These are phyloP conservation scores for Sebastes hubbsi DNA, from an alignment of 2,797 vertebrate species.

Conservation along the genomic window DNA sequence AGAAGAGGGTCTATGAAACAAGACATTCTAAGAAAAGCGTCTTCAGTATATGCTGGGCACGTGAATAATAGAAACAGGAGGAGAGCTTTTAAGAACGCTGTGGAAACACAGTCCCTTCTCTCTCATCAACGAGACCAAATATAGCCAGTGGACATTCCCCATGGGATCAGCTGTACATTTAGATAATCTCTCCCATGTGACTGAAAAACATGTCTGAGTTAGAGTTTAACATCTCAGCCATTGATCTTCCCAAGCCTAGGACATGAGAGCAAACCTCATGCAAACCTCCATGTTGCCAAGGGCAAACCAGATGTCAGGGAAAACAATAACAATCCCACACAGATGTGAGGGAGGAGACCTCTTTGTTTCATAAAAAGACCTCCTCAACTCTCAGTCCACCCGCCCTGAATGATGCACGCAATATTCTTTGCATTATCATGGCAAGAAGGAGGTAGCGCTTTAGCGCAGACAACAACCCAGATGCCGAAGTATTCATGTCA, in stretches of 20 bases:
- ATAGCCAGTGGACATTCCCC: conserved; percentile 18
- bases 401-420: background rate
- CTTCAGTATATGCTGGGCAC: background rate
- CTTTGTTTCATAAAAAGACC: conserved; percentile 36
- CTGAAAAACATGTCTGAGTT: conserved; percentile 6
- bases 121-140: conserved; percentile 13
- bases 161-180: conserved; percentile 21
- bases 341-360: conserved; percentile 57
- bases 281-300: conserved; percentile 39
- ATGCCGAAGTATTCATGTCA: conserved; percentile 54
- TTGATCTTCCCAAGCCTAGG: conserved; percentile 24
- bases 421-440: conserved; percentile 39
- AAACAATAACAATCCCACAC: conserved; percentile 56
- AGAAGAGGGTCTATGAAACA: background rate
- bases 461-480: conserved; percentile 26
- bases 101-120: background rate
- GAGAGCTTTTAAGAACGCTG: background rate
- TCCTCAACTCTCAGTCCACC: conserved; percentile 1
- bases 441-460: background rate
- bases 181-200: conserved; percentile 37
- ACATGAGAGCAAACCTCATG: conserved; percentile 42
- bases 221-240: background rate
- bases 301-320: conserved; percentile 67
- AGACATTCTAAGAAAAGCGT: conserved; percentile 2
- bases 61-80: background rate